Percentiles rank a stretch among this genome's conserved stretches.
Evolutionary conservation across 2,888 invertebrate genomes (phyloP).

Genomic region (Amphiduros pacificus): DNA sequence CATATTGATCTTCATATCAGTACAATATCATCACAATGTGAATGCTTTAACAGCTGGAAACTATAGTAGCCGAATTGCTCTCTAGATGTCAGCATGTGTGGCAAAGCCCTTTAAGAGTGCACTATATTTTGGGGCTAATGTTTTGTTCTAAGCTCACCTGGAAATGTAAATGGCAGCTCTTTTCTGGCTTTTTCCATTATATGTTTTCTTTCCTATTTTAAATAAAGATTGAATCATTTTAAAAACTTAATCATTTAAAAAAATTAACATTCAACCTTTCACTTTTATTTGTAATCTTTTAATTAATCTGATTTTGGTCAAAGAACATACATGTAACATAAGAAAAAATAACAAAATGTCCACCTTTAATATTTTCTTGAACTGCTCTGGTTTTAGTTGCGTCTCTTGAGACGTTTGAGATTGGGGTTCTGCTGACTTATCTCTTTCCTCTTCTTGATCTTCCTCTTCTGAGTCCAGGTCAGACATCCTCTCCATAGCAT

Average conservation of each 20-base stretch:
- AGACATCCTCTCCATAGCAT: constrained; percentile 12
- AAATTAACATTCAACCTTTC: neutral
- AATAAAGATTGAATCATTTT: neutral
- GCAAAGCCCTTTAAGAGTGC: no score
- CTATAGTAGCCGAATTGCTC: no score
- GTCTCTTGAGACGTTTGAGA: no score
- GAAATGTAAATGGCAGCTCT: constrained; percentile 65
- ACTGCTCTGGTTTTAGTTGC: constrained; percentile 7
- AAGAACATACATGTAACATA: neutral
- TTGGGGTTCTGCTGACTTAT: no score
- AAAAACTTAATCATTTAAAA: neutral
- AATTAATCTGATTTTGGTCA: neutral
- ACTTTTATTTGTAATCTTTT: neutral
- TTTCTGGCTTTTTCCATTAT: constrained; percentile 65
- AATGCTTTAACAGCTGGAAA: no score
- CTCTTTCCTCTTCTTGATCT: constrained; percentile 57
- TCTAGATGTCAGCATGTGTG: no score
- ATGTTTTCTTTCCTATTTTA: constrained; percentile 38
- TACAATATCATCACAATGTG: no score
- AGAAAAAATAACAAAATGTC: neutral
- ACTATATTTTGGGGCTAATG: no score
- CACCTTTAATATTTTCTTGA: constrained; percentile 16
- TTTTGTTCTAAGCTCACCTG: constrained; percentile 57
- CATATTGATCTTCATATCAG: no score
- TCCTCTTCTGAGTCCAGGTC: constrained; percentile 28